Conservation (phyloP, 2,113 vertebrate species). For the Petrocephalus microphthalmus region DNA sequence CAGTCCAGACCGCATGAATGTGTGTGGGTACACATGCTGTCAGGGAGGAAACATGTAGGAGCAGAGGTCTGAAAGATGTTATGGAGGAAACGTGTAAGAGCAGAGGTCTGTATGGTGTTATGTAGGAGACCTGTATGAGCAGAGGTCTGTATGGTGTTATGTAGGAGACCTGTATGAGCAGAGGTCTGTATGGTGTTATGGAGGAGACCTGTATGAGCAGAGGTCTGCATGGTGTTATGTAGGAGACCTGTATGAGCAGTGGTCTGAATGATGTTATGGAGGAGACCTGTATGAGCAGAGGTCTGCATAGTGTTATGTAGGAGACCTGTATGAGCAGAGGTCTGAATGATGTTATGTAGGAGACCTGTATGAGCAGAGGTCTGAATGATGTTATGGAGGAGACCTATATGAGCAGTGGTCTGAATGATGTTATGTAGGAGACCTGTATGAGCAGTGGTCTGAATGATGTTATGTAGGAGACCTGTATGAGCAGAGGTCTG, state of each 20-base stretch:
- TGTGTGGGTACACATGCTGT: constrained; percentile 68
- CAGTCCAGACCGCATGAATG: constrained; percentile 74
- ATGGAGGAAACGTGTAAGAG: not conserved
- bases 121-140: not conserved
- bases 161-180: not conserved
- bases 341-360: not conserved
- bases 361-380: not conserved
- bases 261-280: not conserved
- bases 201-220: not conserved
- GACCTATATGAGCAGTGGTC: not conserved
- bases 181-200: not conserved
- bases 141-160: not conserved
- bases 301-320: not conserved
- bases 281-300: not conserved
- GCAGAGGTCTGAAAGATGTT: not conserved
- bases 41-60: constrained; percentile 24
- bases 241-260: not conserved
- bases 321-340: not conserved
- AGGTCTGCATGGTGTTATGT: not conserved
- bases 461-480: too few species aligned
- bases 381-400: not conserved
- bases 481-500: too few species aligned
- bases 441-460: not conserved
- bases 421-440: not conserved
- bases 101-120: not conserved